These are phyloP conservation scores for Probosciger aterrimus DNA, from an alignment of 2,113 vertebrate genomes.

Conservation along the genomic window DNA sequence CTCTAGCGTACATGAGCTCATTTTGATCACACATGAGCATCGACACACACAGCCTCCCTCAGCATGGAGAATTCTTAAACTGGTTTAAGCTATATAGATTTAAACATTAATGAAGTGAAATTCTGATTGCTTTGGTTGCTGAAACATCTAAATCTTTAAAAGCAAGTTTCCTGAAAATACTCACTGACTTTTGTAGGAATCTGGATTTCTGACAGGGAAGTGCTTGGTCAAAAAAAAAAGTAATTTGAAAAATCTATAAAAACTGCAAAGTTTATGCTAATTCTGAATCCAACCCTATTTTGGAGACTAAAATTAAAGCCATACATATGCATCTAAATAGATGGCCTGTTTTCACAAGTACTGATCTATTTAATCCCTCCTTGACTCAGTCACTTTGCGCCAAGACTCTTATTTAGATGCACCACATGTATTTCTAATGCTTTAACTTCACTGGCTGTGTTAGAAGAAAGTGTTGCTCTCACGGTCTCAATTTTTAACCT, in stretches of 20 bases:
- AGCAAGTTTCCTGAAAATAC: background rate
- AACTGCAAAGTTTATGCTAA: background rate
- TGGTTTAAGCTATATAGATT: background rate
- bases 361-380: background rate
- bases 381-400: background rate
- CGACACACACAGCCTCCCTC: background rate
- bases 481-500: background rate
- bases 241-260: background rate
- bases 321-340: background rate
- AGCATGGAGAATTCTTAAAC: background rate
- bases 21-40: background rate
- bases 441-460: background rate
- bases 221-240: background rate
- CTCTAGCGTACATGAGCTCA: background rate
- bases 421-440: background rate
- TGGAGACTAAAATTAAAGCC: background rate
- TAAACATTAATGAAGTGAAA: background rate
- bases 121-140: background rate
- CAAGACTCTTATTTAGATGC: background rate
- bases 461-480: background rate
- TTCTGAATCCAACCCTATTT: background rate
- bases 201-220: background rate
- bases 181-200: background rate
- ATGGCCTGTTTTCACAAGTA: background rate
- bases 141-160: conserved; percentile 7